Conservation (phyloP, 2,888 invertebrate species). For the Napeogenes inachia region DNA sequence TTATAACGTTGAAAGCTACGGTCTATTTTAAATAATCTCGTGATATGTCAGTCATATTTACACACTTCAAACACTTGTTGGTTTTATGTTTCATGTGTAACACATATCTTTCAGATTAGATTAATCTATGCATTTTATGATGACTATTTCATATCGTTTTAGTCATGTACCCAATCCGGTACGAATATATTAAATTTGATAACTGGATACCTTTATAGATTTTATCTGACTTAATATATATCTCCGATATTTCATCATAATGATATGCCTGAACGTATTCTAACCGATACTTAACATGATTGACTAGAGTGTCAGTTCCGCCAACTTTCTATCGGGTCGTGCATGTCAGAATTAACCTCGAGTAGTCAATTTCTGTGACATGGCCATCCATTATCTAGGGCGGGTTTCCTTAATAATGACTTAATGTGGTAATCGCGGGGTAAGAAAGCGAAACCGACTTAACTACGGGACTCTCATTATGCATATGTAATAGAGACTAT, state of each 20-base stretch:
- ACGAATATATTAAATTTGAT: too few relatives aligned
- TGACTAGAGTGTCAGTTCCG: constrained; percentile 37
- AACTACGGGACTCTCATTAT: background rate
- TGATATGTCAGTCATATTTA: too few relatives aligned
- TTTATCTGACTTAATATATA: too few relatives aligned
- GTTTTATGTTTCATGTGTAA: too few relatives aligned
- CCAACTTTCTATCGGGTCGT: constrained; percentile 41
- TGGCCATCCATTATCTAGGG: constrained; percentile 32
- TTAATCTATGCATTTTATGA: too few relatives aligned
- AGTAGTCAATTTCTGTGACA: constrained; percentile 42
- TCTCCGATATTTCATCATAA: background rate
- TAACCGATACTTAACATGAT: constrained; percentile 34
- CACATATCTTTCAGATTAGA: too few relatives aligned
- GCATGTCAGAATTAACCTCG: constrained; percentile 39
- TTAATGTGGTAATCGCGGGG: constrained; percentile 23
- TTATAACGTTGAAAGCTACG: constrained; percentile 19
- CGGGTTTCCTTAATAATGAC: constrained; percentile 30
- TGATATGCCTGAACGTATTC: constrained; percentile 21
- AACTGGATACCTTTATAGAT: too few relatives aligned
- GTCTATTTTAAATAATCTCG: too few relatives aligned
- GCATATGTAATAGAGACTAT: background rate
- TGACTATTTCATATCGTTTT: too few relatives aligned
- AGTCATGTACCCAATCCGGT: background rate
- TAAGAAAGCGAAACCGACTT: constrained; percentile 25
- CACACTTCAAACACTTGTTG: too few relatives aligned